A percentile compares a stretch with the other conserved stretches of the same genome.
Conservation (phyloP, 2,888 invertebrate species). For the Thymelicus lineola region DNA sequence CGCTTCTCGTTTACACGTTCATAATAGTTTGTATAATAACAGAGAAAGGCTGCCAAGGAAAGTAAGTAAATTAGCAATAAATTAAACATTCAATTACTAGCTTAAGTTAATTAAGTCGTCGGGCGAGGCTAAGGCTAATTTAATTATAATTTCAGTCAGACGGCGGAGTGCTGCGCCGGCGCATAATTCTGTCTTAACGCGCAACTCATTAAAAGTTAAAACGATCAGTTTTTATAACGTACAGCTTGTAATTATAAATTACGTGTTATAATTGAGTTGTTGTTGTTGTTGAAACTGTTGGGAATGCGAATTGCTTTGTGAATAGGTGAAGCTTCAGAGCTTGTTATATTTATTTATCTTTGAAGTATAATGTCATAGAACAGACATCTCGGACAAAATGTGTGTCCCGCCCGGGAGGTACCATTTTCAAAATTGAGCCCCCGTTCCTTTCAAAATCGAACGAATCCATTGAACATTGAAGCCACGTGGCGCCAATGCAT, state of each 20-base stretch:
- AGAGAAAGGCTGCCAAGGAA: constrained; percentile 39
- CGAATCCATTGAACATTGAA: no score
- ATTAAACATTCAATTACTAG: constrained; percentile 75
- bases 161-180: constrained; percentile 35
- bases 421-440: no score
- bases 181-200: constrained; percentile 36
- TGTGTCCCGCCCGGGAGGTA: no score
- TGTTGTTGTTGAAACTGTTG: constrained; percentile 1
- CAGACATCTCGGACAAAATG: no score
- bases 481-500: no score
- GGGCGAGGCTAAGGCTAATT: constrained; percentile 55
- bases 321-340: not conserved
- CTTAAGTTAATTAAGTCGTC: constrained; percentile 66
- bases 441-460: no score
- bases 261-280: constrained; percentile 22
- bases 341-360: no score
- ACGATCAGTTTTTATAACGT: constrained; percentile 27
- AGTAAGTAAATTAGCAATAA: constrained; percentile 67
- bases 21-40: not conserved
- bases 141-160: constrained; percentile 56
- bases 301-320: not conserved
- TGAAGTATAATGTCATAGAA: no score
- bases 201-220: constrained; percentile 33
- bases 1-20: not conserved
- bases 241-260: constrained; percentile 27